Percentiles rank a stretch among this genome's conserved stretches.
These are phyloP conservation scores for Noctua janthe DNA, from an alignment of 2,888 invertebrate genomes.

Conservation along the genomic window DNA sequence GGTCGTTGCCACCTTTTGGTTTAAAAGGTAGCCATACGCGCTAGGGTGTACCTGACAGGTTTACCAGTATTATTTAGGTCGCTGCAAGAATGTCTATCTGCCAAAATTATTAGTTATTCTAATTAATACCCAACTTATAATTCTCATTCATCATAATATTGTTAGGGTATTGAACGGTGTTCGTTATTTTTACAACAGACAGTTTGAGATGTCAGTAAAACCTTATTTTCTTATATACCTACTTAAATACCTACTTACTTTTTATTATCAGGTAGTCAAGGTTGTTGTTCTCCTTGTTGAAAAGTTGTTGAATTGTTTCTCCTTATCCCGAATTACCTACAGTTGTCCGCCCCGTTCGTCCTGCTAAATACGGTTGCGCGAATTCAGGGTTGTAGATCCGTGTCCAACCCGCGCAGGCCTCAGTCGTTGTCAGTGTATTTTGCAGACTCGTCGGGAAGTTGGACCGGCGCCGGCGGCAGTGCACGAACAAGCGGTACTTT, in stretches of 20 bases:
- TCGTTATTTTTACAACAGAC: constrained; percentile 79
- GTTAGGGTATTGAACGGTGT: constrained; percentile 21
- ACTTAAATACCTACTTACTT: background rate
- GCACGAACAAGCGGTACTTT: background rate
- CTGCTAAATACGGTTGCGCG: background rate
- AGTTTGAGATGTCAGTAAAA: constrained; percentile 80
- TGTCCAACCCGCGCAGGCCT: background rate
- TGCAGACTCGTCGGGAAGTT: background rate
- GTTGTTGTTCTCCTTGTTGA: no score
- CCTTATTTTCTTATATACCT: background rate
- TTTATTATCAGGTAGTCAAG: background rate
- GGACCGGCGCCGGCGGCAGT: background rate
- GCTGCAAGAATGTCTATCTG: no score
- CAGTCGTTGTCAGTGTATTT: background rate
- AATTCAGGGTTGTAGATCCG: background rate
- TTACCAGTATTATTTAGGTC: no score
- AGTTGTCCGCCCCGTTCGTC: background rate
- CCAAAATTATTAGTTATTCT: no score
- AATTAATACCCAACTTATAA: no score
- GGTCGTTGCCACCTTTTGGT: no score
- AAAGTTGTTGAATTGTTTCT: background rate
- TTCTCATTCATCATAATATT: no score
- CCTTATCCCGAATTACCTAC: background rate
- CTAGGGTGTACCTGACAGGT: no score
- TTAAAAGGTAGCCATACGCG: no score